Evolutionary conservation across 2,113 vertebrate genomes (phyloP).

Genomic region (Salvelinus alpinus): DNA sequence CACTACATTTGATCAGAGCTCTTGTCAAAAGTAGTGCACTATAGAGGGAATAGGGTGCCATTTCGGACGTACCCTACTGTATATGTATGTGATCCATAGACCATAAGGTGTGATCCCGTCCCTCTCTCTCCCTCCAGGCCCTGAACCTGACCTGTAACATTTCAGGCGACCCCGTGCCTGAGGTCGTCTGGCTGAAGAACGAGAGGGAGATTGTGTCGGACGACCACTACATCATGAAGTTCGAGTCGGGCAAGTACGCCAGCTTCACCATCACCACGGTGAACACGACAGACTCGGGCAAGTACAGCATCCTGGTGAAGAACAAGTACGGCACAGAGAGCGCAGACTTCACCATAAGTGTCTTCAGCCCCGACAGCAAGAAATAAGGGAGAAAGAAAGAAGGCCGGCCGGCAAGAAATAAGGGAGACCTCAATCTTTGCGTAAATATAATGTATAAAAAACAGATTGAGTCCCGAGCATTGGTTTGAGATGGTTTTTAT

Average conservation of each 20-base stretch:
- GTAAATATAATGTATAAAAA: conserved; percentile 61
- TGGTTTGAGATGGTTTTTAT: conserved; percentile 32
- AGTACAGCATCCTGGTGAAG: conserved; percentile 96
- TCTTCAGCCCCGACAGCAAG: conserved; percentile 88
- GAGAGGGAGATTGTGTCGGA: conserved; percentile 84
- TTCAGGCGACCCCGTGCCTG: conserved; percentile 90
- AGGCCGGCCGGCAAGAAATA: conserved; percentile 41
- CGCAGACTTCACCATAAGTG: conserved; percentile 96
- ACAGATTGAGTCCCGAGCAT: conserved; percentile 15
- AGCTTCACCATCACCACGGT: conserved; percentile 87
- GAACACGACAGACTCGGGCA: conserved; percentile 87
- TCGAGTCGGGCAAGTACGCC: conserved; percentile 87
- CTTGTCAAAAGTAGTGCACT: too few relatives aligned
- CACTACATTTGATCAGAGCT: too few relatives aligned
- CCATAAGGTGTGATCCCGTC: background rate
- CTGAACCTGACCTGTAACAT: conserved; percentile 96
- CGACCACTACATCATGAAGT: conserved; percentile 85
- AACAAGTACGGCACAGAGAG: conserved; percentile 96
- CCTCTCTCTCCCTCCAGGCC: conserved; percentile 68
- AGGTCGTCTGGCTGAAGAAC: conserved; percentile 96
- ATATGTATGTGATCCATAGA: too few relatives aligned
- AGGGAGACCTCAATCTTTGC: conserved; percentile 43
- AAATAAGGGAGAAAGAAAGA: conserved; percentile 47
- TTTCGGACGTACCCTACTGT: too few relatives aligned
- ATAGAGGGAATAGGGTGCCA: too few relatives aligned